A percentile compares a stretch with the other conserved stretches of the same genome.
Conservation (phyloP, 2,113 vertebrate genomes). For the Tonatia bakeri region DNA sequence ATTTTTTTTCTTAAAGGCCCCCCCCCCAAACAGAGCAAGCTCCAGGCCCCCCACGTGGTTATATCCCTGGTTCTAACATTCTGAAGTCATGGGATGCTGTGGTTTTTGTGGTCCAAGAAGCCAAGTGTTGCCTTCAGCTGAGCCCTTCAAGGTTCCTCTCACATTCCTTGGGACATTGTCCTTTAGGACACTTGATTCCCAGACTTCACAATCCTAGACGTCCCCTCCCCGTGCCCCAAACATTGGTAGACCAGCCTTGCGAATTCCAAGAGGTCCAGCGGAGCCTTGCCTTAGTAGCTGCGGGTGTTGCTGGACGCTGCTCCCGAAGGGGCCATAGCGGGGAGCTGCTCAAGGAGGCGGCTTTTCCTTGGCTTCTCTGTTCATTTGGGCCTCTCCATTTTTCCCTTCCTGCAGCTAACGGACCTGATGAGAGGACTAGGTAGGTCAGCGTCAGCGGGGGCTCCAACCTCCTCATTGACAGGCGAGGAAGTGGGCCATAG, state of each 20-base stretch:
- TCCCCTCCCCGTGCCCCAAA: not conserved
- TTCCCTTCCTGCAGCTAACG: not conserved
- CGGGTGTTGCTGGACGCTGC: not conserved
- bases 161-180: not conserved
- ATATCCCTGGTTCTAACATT: not conserved
- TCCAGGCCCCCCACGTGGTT: not conserved
- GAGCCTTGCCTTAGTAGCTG: not conserved
- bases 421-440: not conserved
- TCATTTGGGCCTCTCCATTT: not conserved
- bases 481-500: not conserved
- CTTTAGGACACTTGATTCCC: not conserved
- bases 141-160: not conserved
- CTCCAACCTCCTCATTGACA: not conserved
- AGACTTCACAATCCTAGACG: not conserved
- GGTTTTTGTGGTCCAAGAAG: not conserved
- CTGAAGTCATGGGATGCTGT: not conserved
- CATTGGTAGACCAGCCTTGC: not conserved
- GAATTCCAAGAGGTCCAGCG: not conserved
- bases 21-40: not conserved
- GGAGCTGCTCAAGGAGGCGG: not conserved
- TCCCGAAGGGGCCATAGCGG: too few relatives aligned
- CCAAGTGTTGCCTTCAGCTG: not conserved
- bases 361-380: not conserved
- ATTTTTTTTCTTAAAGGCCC: not conserved
- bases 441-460: not conserved